Percentiles rank a stretch among this genome's conserved stretches.
Evolutionary conservation across 2,888 invertebrate genomes (phyloP).

Genomic region (Rhagophthalmus giganteus): DNA sequence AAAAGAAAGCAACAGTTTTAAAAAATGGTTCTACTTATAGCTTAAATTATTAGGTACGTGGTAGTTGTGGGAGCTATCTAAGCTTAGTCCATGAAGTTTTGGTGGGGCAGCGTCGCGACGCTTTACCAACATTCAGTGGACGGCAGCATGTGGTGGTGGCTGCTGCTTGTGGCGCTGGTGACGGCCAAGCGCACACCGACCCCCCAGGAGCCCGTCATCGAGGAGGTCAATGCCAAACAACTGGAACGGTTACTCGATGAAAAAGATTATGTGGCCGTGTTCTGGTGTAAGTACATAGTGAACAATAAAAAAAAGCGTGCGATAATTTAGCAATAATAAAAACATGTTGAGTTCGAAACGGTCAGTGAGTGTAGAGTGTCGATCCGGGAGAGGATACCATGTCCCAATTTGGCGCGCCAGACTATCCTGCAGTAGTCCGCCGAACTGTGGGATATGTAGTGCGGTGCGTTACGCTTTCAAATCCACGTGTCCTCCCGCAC

Average conservation of each 20-base stretch:
- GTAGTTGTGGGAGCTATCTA: slow-evolving; percentile 30
- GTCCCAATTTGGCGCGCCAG: slow-evolving; percentile 53
- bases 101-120: slow-evolving; percentile 48
- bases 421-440: slow-evolving; percentile 30
- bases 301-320: slow-evolving; percentile 11
- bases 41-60: slow-evolving; percentile 20
- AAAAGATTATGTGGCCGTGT: slow-evolving; percentile 93
- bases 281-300: slow-evolving; percentile 84
- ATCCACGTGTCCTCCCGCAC: slow-evolving; percentile 27
- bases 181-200: slow-evolving; percentile 53
- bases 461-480: slow-evolving; percentile 12
- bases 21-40: too few species aligned
- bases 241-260: slow-evolving; percentile 86
- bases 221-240: slow-evolving; percentile 91
- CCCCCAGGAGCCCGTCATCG: slow-evolving; percentile 73
- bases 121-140: slow-evolving; percentile 47
- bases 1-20: too few species aligned
- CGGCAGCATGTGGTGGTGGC: slow-evolving; percentile 57
- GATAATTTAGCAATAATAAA: slow-evolving; percentile 14
- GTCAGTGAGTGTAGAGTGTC: slow-evolving; percentile 45
- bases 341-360: slow-evolving; percentile 28
- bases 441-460: slow-evolving; percentile 25
- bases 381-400: slow-evolving; percentile 45
- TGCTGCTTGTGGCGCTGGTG: slow-evolving; percentile 61
- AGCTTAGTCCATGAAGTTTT: slow-evolving; percentile 27